Evolutionary conservation across 2,797 vertebrate species (phyloP), one percentile per base, ranked within the genome.

Genomic region (Aldrovandia affinis): DNA sequence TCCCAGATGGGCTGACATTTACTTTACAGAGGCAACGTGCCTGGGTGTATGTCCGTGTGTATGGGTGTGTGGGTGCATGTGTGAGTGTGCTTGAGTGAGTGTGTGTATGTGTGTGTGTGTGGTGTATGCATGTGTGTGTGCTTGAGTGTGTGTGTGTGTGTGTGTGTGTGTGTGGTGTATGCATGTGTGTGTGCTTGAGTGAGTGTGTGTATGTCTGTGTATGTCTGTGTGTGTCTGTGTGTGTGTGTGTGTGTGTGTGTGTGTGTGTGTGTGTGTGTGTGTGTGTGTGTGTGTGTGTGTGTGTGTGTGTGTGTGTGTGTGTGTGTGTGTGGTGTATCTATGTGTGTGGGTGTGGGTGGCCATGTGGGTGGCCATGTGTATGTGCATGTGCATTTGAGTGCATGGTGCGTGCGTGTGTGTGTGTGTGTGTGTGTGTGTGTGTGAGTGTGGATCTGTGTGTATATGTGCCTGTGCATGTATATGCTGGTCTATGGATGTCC

Each of bases 1-100:
- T 93, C 92, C 94, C 94, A 95, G 93, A 94, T 95, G 94, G 94
- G 90, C 89, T 54, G 87, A 87, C 92, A 55, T 92, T 91, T 91
- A 91, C 92, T 93, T 93, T 92, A 93, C 86, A 88, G 87, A 89
- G 91, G 81, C 68, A 44, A 33, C 50, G 55, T 42, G 73, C 55
- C 63, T 81, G 47, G 42, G 10, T 78, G 70, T 36, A 30, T 54
- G 50, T 80, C 22, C 80, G 82, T 78, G 15, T 82, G 57, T 68
- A 6, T 20, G 25, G 55, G 25, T 50, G 47, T 75, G 52, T 81
- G 47, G 33, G 12, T 14, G 39, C 61, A 54, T 59, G 36, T 78
- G 57, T 54, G 44, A 63, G 47, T 22, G 14, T 54, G 50, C 80
- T 42, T 65, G 28, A n/a, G 22, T 81, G 65, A 83, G 81, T 47